phyloP scores from a whole-genome alignment of 1,140 invertebrate species.

The Pantala flavescens region DNA sequence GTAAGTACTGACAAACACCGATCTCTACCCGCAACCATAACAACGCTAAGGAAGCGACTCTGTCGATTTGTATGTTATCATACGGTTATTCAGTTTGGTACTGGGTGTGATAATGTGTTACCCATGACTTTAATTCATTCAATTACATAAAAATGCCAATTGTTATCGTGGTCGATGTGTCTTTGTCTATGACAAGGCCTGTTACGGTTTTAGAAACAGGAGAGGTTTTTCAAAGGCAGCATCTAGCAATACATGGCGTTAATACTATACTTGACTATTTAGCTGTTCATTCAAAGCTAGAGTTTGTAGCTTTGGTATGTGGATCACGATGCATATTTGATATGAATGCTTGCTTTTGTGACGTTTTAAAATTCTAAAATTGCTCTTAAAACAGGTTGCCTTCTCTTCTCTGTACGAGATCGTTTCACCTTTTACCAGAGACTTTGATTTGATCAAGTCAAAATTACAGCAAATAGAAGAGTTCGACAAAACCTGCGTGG shows the following conservation, averaged over 20 bases:
- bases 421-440: slow-evolving; percentile 68
- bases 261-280: slow-evolving; percentile 77
- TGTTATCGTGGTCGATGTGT: slow-evolving; percentile 64
- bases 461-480: slow-evolving; percentile 64
- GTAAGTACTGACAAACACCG: no score
- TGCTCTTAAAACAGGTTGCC: slow-evolving; percentile 41
- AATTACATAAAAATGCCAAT: slow-evolving; percentile 55
- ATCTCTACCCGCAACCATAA: no score
- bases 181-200: slow-evolving; percentile 62
- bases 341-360: neutral
- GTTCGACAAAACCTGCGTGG: slow-evolving; percentile 73
- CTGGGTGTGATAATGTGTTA: no score
- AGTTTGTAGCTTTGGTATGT: slow-evolving; percentile 79
- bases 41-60: no score
- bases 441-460: slow-evolving; percentile 64
- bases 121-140: no score
- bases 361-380: neutral
- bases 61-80: no score
- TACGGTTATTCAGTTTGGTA: no score
- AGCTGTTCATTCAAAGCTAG: slow-evolving; percentile 67
- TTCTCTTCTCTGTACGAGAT: slow-evolving; percentile 75
- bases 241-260: slow-evolving; percentile 73
- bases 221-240: slow-evolving; percentile 49
- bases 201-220: slow-evolving; percentile 37
- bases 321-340: slow-evolving; percentile 12